phyloP scores from a whole-genome alignment of 2,113 vertebrate species.

The Stigmatopora argus region DNA sequence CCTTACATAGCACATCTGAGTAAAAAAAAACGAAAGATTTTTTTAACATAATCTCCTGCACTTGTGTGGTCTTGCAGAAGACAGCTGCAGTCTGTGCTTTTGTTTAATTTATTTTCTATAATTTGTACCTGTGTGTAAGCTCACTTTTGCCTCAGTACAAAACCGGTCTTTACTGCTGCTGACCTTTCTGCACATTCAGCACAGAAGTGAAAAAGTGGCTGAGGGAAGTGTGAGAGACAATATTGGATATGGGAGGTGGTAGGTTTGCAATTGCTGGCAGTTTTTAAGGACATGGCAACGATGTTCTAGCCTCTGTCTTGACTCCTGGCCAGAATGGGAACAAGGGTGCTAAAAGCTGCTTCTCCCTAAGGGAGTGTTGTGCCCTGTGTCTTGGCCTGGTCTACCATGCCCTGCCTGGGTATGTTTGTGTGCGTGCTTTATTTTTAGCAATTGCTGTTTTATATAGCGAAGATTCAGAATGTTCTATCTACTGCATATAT shows the following conservation, averaged over 20 bases:
- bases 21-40: not conserved
- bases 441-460: constrained; percentile 62
- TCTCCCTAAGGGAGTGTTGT: constrained; percentile 25
- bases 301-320: constrained; percentile 6
- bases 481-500: constrained; percentile 40
- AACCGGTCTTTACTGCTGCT: not conserved
- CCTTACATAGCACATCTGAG: not conserved
- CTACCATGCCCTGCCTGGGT: constrained; percentile 32
- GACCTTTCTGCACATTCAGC: constrained; percentile 9
- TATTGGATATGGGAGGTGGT: constrained; percentile 18
- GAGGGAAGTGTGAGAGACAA: constrained; percentile 18
- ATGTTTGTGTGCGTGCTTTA: constrained; percentile 34
- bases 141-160: not conserved
- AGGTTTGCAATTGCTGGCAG: constrained; percentile 12
- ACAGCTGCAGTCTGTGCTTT: not conserved
- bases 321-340: constrained; percentile 10
- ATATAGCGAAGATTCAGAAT: constrained; percentile 34
- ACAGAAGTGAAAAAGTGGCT: constrained; percentile 12
- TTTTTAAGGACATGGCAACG: constrained; percentile 21
- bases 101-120: not conserved
- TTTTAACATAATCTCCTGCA: not conserved
- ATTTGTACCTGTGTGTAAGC: not conserved
- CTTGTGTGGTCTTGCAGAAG: not conserved
- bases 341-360: constrained; percentile 9
- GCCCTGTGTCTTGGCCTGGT: constrained; percentile 20